phyloP scores from a whole-genome alignment of 2,888 invertebrate species.

The Gymnoscelis rufifasciata region DNA sequence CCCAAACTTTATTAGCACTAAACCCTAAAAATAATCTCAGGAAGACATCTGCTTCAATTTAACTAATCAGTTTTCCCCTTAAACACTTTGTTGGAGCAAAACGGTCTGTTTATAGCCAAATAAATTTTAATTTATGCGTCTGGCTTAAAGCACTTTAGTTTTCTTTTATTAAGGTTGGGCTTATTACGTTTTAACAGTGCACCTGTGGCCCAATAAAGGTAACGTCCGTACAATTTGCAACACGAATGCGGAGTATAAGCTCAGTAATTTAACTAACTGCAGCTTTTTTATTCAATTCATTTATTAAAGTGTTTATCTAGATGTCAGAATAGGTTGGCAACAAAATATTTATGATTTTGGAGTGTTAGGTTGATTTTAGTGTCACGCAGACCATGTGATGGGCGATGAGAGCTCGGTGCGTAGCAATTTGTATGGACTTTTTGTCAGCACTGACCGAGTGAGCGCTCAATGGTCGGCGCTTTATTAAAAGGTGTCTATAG shows the following conservation, averaged over 20 bases:
- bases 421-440: no score
- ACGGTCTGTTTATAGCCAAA: conserved; percentile 28
- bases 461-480: no score
- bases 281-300: background rate
- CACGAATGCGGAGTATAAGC: conserved; percentile 13
- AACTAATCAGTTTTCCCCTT: conserved; percentile 24
- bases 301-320: background rate
- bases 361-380: no score
- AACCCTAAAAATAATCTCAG: conserved; percentile 5
- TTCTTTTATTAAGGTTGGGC: conserved; percentile 25
- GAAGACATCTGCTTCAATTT: conserved; percentile 20
- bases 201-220: conserved; percentile 25
- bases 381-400: no score
- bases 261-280: conserved; percentile 5
- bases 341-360: no score
- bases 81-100: conserved; percentile 22
- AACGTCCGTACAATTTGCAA: conserved; percentile 15
- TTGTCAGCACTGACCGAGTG: no score
- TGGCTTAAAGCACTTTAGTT: conserved; percentile 27
- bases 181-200: conserved; percentile 21
- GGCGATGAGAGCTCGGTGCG: no score
- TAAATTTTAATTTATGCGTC: conserved; percentile 32
- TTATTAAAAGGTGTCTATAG: no score
- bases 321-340: no score
- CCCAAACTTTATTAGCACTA: background rate